These are phyloP conservation scores for Limenitis camilla DNA, from an alignment of 2,888 invertebrate genomes.

Conservation along the genomic window DNA sequence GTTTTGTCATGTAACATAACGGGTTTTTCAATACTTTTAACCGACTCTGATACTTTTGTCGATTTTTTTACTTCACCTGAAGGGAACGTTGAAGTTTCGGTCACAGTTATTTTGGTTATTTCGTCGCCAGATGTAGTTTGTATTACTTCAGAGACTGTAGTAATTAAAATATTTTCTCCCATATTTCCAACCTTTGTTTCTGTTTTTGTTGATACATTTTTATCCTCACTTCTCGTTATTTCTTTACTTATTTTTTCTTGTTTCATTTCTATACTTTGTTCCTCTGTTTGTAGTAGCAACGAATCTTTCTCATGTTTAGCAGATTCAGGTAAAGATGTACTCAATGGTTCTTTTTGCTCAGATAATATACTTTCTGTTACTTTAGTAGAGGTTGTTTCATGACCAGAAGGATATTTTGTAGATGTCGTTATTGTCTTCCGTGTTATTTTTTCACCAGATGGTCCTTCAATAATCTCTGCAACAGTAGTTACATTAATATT, in stretches of 20 bases:
- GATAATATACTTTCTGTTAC: conserved; percentile 17
- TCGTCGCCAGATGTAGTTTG: conserved; percentile 20
- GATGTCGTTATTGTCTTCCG: conserved; percentile 18
- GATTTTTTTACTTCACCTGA: conserved; percentile 17
- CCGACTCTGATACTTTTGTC: conserved; percentile 13
- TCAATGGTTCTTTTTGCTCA: conserved; percentile 1
- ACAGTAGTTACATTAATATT: conserved; percentile 16
- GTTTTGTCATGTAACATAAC: background rate
- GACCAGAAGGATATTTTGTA: conserved; percentile 17
- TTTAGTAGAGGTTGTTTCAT: conserved; percentile 13
- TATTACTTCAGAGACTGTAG: conserved; percentile 12
- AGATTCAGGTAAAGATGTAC: background rate
- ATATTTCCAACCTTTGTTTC: conserved; percentile 8
- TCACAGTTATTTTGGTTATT: conserved; percentile 15
- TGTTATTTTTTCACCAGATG: conserved; percentile 17
- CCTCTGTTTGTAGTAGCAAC: background rate
- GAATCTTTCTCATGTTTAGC: background rate
- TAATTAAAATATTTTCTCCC: conserved; percentile 14
- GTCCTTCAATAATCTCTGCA: conserved; percentile 16
- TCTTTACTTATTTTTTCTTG: background rate
- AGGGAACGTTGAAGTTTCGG: conserved; percentile 19
- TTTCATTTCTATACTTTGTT: background rate
- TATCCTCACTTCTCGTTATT: background rate
- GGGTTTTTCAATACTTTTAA: background rate
- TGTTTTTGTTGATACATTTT: conserved; percentile 6